Base-by-base conservation (phyloP, 2,113 vertebrate genomes). In the Elachura formosa region DNA sequence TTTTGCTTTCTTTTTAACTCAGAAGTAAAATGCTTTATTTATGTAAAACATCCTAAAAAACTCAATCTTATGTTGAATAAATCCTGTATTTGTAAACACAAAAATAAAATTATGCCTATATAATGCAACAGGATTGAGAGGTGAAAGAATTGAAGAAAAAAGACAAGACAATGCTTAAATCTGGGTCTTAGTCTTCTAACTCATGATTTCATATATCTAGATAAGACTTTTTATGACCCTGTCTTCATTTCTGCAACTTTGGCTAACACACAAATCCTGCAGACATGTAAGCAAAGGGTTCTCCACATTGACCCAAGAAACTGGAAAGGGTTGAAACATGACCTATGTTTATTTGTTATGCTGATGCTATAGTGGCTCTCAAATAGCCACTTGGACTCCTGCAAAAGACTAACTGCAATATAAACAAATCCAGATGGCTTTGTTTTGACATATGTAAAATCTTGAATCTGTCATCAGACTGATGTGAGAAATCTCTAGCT, bases 401-500 rank as follows among this genome's bases (percentile, higher is more conserved):
- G 66, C 40, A 89, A 91, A 87, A 80, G 71, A 75, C 81, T 85
- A 87, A 88, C 84, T 83, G 63, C 28, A 21, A 68, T 19, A 69
- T 83, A 93, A 89, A 95, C 69, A 97, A 96, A 95, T 8, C 34
- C 87, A 96, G 93, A 95, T 76, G 87, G 91, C 67, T 80, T 62
- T 94, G 81, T 92, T 96, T 87, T 89, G 95, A 97, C 74, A 89
- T 48, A 88, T 14, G 13, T 77, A 92, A 88, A 94, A 77, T 85
- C 82, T 77, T 80, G 52, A 85, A 80, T 87, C 75, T 95, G 81
- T 66, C 48, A 63, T 85, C 0, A 0, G 38, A 95, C 48, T 51
- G 78, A 94, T 87, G 75, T 71, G 89, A 95, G 74, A 89, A 87
- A 58, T 84, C 76, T 74, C 51, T 54, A 94, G 51, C 59, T 83